Base-by-base conservation (phyloP, 2,113 vertebrate genomes). In the Entosphenus tridentatus region DNA sequence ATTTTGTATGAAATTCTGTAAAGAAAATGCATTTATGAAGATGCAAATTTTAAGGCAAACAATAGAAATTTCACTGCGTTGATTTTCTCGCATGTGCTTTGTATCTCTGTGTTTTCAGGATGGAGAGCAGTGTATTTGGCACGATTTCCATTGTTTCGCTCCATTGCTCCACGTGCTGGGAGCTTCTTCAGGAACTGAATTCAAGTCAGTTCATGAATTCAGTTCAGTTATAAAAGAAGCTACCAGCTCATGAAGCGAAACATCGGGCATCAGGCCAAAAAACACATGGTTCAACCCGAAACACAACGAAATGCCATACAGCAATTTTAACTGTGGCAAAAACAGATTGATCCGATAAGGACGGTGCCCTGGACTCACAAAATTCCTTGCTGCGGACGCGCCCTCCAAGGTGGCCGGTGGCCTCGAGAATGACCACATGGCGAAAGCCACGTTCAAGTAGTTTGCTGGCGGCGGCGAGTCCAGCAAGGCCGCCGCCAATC, bases 401-500 rank as follows among this genome's bases (percentile, higher is more conserved):
- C 72, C 93, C 93, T 74, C 93, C 93, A 3, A 96, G 82, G 74
- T 80, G 85, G 76, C 88, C 86, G 54, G 86, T 87, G 7, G 91
- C 91, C 80, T 98, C 91, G 71, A 98, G 89, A 78, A 98, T 75
- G 11, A 84, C 88, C 78, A 98, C 89, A 86, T 91, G 83, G 55
- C 89, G 87, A 82, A 98, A 95, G 73, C 93, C 91, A 75, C 83
- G 80, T 76, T 86, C 83, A 77, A 95, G 78, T 76, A 98, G 88
- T 17, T 82, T 82, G 81, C 83, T 90, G 69, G 90, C 82, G 55
- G 89, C 86, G 67, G 88, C 86, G 70, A 96, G 86, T 77, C 91
- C 93, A 56, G 91, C 88, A 79, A 98, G 84, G 77, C 93, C 93
- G 57, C 90, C 90, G 5, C 93, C 93, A 3, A 96, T 87, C 73